Evolutionary conservation across 1,140 invertebrate species (phyloP), one percentile per base, ranked within the genome.

Genomic region (Arctopsyche grandis): DNA sequence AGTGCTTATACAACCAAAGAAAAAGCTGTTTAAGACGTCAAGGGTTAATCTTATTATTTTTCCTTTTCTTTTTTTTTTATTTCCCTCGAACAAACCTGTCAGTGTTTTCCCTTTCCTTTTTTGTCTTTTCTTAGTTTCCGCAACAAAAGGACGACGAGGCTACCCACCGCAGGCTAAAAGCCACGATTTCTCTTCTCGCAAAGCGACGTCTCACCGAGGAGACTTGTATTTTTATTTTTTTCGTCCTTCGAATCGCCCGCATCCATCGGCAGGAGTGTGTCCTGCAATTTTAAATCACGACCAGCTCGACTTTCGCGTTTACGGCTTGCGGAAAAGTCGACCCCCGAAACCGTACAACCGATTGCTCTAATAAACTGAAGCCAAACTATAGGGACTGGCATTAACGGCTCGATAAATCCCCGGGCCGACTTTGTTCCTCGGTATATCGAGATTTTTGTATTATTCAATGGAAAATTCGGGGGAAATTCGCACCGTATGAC

Each of bases 301-400:
- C 46, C 46, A 10, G 16, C 24, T n/a, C 14, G 14, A 24, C 22
- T 4, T 74, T 74, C 48, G 12, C 71, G 44, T 76, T 76, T 76
- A 76, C 56, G 52, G 74, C 74, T 58, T 76, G 12, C 26, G 52
- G 58, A 56, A 74, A 74, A 43, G 43, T 19, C 38, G 44, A 21
- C 38, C 43, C 44, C 10, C 10, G 24, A 22, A 66, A 43, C 74
- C 74, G 74, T 21, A 76, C 74, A 76, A 43, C 43, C 56, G 74
- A 76, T 76, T 76, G 74, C 74, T 63, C 74, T 76, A 76, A 76
- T 76, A 76, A 76, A 76, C 46, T 76, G 56, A 56, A 63, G 74
- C 56, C 74, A 76, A 76, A 76, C 74, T 76, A 76, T 58, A 38
- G 56, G 52, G 52, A 43, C 58, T 43, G 74, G 56, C 74, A 24